A percentile compares a stretch with the other conserved stretches of the same genome.
Conservation (phyloP, 2,888 invertebrate species). For the Notocelia uddmanniana region DNA sequence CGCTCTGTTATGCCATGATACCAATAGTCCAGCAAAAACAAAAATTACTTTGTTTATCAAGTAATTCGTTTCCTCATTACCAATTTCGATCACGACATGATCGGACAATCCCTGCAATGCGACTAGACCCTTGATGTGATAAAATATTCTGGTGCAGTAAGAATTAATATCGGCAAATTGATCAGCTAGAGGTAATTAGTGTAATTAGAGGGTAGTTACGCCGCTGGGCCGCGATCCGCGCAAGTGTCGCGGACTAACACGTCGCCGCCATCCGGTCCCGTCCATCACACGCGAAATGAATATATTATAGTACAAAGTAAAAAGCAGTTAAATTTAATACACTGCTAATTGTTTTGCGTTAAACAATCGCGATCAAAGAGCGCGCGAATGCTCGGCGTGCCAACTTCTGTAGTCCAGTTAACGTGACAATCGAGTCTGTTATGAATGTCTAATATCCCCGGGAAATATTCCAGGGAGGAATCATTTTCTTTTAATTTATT, state of each 20-base stretch:
- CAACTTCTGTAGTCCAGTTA: conserved; percentile 10
- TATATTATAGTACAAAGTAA: conserved; percentile 63
- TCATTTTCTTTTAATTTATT: too few relatives aligned
- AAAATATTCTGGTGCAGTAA: conserved; percentile 65
- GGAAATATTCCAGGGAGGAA: background rate
- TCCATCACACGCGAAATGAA: conserved; percentile 61
- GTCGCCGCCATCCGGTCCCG: conserved; percentile 58
- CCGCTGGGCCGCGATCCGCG: conserved; percentile 52
- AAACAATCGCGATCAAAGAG: conserved; percentile 40
- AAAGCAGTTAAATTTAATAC: conserved; percentile 52
- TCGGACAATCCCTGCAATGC: conserved; percentile 41
- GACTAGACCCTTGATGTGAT: conserved; percentile 56
- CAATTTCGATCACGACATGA: conserved; percentile 22
- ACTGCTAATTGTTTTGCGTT: conserved; percentile 39
- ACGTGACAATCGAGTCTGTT: background rate
- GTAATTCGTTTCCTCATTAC: conserved; percentile 12
- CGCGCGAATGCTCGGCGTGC: conserved; percentile 17
- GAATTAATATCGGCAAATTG: conserved; percentile 64
- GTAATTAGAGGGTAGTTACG: conserved; percentile 67
- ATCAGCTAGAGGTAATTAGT: conserved; percentile 66
- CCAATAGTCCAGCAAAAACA: background rate
- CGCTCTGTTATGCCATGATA: background rate
- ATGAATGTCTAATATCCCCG: background rate
- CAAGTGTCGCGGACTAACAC: conserved; percentile 59
- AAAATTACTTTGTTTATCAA: conserved; percentile 4